Evolutionary conservation across 2,797 vertebrate species (phyloP).

Genomic region (Eptatretus atami): DNA sequence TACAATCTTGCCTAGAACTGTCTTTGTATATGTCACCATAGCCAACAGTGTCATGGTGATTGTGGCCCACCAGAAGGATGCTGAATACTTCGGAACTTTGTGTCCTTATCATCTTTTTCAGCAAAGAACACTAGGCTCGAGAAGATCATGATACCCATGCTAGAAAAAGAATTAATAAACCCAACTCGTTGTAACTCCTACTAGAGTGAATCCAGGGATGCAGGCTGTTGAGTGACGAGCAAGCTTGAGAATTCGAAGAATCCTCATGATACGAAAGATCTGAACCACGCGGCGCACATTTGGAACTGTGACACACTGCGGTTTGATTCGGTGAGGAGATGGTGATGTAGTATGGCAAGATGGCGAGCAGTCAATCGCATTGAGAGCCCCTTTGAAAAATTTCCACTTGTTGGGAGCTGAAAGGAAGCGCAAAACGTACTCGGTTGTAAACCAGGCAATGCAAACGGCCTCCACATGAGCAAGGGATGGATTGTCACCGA

Average conservation of each 20-base stretch:
- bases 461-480: slow-evolving; percentile 85
- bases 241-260: slow-evolving; percentile 64
- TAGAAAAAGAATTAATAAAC: slow-evolving; percentile 80
- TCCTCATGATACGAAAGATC: slow-evolving; percentile 92
- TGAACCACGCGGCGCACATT: slow-evolving; percentile 80
- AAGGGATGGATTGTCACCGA: slow-evolving; percentile 62
- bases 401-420: slow-evolving; percentile 95
- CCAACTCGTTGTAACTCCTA: slow-evolving; percentile 80
- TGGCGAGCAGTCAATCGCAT: slow-evolving; percentile 76
- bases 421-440: slow-evolving; percentile 74
- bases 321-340: slow-evolving; percentile 87
- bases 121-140: slow-evolving; percentile 94
- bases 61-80: slow-evolving; percentile 97
- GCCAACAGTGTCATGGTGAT: slow-evolving; percentile 97
- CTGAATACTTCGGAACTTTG: slow-evolving; percentile 94
- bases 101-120: slow-evolving; percentile 88
- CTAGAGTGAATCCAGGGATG: slow-evolving; percentile 79
- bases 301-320: slow-evolving; percentile 94
- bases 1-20: slow-evolving; percentile 72
- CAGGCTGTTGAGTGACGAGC: slow-evolving; percentile 71
- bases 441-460: slow-evolving; percentile 97
- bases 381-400: slow-evolving; percentile 85
- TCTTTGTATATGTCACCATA: slow-evolving; percentile 96
- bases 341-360: slow-evolving; percentile 79
- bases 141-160: slow-evolving; percentile 99